Base-by-base conservation (phyloP, 1,140 invertebrate species). In the Listronotus bonariensis region DNA sequence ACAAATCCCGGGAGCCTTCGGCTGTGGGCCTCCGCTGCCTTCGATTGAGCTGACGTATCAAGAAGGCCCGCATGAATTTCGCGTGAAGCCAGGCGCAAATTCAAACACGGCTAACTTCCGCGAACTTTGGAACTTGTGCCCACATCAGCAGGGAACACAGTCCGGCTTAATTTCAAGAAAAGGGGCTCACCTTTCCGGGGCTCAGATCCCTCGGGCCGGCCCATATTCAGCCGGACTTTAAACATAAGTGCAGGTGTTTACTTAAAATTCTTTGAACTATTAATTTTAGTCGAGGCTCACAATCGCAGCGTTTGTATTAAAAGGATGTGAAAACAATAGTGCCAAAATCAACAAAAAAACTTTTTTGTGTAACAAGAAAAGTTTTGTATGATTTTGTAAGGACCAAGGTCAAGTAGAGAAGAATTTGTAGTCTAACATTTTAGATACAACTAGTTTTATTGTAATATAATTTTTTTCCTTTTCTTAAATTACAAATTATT, bases 21-120 rank as follows among this genome's bases (percentile, higher is more conserved):
- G 34, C 34, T 12, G 34, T 36, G 34, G 34, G 8, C 34, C 34
- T 36, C 7, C 34, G 8, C 11, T 36, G 34, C 34, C 34, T 9
- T 36, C 34, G 34, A 36, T 36, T 36, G 34, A 36, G 34, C 34
- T 36, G 34, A 36, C 34, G 34, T 36, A 36, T 36, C 34, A 58
- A 55, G 64, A 7, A 65, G 52, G 59, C 72, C 73, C 73, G 73
- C 73, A 74, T 74, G 67, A 65, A 68, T 68, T 68, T 60, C 66
- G 66, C 71, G 73, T 74, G 72, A 73, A 74, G 64, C 67, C 65
- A 74, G 68, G 73, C 73, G 73, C 68, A 73, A 74, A 73, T 73
- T 72, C 73, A 74, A 74, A 74, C 73, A 74, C 68, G 63, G 71
- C 61, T 69, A 74, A 60, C 72, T 73, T 62, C 38, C 60, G 51